A percentile compares a stretch with the other conserved stretches of the same genome.
Evolutionary conservation across 1,140 invertebrate species (phyloP).

Genomic region (Pararge aegeria): DNA sequence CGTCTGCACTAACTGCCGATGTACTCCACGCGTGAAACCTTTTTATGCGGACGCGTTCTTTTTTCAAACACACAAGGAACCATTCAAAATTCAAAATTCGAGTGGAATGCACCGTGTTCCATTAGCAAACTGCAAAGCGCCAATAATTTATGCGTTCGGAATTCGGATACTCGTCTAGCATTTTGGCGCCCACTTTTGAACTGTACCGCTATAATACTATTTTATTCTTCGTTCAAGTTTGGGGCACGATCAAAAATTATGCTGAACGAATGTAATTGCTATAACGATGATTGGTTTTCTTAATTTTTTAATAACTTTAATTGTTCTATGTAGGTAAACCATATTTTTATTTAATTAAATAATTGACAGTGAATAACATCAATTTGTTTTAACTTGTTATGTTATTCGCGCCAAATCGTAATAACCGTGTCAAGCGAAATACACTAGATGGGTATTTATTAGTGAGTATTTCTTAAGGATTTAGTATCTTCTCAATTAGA

Average conservation of each 20-base stretch:
- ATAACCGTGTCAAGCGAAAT: background rate
- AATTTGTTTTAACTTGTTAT: conserved; percentile 10
- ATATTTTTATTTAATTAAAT: conserved; percentile 9
- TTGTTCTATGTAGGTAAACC: background rate
- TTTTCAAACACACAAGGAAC: conserved; percentile 23
- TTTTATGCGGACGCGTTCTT: conserved; percentile 48
- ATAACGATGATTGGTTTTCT: background rate
- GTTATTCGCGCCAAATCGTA: background rate
- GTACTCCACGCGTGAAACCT: conserved; percentile 63
- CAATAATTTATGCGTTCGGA: conserved; percentile 55
- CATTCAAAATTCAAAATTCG: conserved; percentile 36
- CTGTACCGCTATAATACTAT: conserved; percentile 32
- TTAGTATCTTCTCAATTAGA: background rate
- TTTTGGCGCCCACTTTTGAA: conserved; percentile 55
- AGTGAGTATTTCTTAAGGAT: background rate
- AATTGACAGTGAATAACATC: background rate
- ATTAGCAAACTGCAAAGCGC: conserved; percentile 45
- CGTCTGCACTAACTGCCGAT: conserved; percentile 62
- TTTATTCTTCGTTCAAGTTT: background rate
- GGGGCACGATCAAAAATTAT: conserved; percentile 9
- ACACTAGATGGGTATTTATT: background rate
- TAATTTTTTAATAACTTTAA: background rate
- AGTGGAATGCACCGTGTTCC: conserved; percentile 34
- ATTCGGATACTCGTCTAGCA: conserved; percentile 23
- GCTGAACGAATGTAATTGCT: conserved; percentile 11